Conservation (phyloP, 2,888 invertebrate species). For the Crossocerus cetratus region DNA sequence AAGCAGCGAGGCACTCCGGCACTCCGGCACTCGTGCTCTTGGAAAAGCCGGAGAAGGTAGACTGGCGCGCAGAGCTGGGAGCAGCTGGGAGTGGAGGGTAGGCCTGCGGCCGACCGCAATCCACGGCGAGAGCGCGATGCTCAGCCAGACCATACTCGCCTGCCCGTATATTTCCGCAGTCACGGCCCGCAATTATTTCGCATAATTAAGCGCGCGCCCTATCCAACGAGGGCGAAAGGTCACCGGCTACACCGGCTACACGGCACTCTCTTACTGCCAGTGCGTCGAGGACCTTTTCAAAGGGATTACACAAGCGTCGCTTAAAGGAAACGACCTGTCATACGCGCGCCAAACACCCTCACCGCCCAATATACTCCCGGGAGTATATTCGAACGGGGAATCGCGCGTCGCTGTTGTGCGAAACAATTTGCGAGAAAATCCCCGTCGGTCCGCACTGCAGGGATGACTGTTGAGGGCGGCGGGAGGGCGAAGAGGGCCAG, state of each 20-base stretch:
- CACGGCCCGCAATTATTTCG: constrained; percentile 66
- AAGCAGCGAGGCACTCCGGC: constrained; percentile 30
- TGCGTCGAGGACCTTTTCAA: no score
- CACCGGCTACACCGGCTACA: not conserved
- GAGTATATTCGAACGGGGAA: not conserved
- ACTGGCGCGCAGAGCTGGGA: no score
- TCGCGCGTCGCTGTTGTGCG: not conserved
- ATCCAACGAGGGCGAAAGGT: constrained; percentile 7
- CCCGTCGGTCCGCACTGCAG: not conserved
- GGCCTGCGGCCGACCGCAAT: constrained; percentile 65
- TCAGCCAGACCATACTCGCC: constrained; percentile 28
- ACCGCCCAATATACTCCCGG: not conserved
- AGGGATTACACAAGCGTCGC: no score
- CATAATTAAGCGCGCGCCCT: constrained; percentile 64
- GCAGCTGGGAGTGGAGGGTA: constrained; percentile 46
- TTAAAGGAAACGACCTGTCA: no score
- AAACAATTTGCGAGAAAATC: not conserved
- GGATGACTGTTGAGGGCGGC: not conserved
- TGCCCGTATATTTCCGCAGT: constrained; percentile 51
- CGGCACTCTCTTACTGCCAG: no score
- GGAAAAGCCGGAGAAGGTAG: constrained; percentile 33
- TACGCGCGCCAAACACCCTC: no score
- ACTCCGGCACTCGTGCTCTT: constrained; percentile 37
- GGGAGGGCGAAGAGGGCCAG: not conserved
- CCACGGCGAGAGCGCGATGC: constrained; percentile 58